Evolutionary conservation across 2,113 vertebrate genomes (phyloP).

Genomic region (Boulengeromyrus knoepffleri): DNA sequence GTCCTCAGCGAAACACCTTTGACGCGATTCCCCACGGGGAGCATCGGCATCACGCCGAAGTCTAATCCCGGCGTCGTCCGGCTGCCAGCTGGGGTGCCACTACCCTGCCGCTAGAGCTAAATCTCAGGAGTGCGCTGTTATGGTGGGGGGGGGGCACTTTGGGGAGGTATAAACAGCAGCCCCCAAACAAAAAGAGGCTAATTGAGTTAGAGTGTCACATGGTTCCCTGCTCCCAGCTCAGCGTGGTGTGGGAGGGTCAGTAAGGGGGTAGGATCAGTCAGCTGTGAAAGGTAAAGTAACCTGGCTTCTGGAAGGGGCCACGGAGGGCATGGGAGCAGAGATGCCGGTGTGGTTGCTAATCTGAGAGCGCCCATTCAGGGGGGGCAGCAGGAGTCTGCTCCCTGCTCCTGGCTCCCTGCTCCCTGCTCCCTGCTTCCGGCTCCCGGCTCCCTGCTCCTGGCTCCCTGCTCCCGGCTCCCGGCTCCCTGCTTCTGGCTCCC

Average conservation of each 20-base stretch:
- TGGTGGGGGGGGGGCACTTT: conserved; percentile 29
- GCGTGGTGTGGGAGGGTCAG: conserved; percentile 28
- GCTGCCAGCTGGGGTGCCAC: not conserved
- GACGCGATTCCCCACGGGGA: not conserved
- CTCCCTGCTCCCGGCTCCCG: too few relatives aligned
- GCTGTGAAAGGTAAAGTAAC: conserved; percentile 40
- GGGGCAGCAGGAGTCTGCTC: not conserved
- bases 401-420: too few relatives aligned
- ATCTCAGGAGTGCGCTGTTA: conserved; percentile 34
- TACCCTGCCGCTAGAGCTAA: conserved; percentile 40
- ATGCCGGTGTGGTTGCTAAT: conserved; percentile 16
- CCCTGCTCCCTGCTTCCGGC: too few relatives aligned
- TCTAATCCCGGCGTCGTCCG: not conserved
- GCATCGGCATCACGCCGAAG: not conserved
- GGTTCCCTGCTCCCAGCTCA: conserved; percentile 22
- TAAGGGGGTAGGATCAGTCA: conserved; percentile 29
- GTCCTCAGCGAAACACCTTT: not conserved
- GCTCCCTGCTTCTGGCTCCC: too few relatives aligned
- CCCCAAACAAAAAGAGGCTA: conserved; percentile 29
- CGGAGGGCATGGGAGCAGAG: conserved; percentile 13
- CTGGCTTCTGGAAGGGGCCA: conserved; percentile 36
- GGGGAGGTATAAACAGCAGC: conserved; percentile 33
- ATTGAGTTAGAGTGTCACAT: conserved; percentile 48
- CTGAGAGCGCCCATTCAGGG: conserved; percentile 23
- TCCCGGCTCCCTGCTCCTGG: too few relatives aligned